phyloP scores from a whole-genome alignment of 64 coral and sea anemone genomes.

The Platygyra sinensis region DNA sequence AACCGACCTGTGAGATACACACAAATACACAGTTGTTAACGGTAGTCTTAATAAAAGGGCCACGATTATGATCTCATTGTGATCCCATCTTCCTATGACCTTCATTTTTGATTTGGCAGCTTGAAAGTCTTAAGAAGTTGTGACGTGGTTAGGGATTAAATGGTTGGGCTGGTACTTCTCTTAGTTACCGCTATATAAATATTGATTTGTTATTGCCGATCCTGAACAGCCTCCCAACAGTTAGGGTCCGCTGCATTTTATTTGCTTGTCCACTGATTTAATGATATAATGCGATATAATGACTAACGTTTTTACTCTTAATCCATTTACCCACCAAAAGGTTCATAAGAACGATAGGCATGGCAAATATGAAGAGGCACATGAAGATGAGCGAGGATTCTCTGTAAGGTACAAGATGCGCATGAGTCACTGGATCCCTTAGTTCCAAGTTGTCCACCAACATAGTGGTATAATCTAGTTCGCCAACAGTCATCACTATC shows the following conservation, averaged over 20 bases:
- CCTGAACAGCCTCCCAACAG: too few species aligned
- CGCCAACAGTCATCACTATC: conserved; percentile 70
- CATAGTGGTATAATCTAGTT: conserved; percentile 55
- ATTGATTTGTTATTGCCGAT: too few species aligned
- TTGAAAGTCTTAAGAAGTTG: too few species aligned
- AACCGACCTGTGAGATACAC: conserved; percentile 54
- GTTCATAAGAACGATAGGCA: conserved; percentile 74
- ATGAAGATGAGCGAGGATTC: conserved; percentile 35
- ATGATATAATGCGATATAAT: too few species aligned
- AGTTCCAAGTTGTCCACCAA: conserved; percentile 35
- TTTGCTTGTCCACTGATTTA: too few species aligned
- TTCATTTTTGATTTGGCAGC: too few species aligned
- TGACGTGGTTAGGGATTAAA: too few species aligned
- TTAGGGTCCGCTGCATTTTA: too few species aligned
- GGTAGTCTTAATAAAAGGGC: background rate
- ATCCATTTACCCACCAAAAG: conserved; percentile 54
- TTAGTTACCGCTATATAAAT: too few species aligned
- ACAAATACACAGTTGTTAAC: background rate
- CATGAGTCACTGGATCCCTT: background rate
- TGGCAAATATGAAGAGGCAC: conserved; percentile 55
- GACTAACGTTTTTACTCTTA: too few species aligned
- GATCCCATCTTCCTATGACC: too few species aligned
- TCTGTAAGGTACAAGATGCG: conserved; percentile 40
- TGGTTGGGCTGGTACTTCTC: too few species aligned
- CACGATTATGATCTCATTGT: background rate